Evolutionary conservation across 2,113 vertebrate genomes (phyloP), one percentile per base, ranked within the genome.

Genomic region (Camarhynchus parvulus): DNA sequence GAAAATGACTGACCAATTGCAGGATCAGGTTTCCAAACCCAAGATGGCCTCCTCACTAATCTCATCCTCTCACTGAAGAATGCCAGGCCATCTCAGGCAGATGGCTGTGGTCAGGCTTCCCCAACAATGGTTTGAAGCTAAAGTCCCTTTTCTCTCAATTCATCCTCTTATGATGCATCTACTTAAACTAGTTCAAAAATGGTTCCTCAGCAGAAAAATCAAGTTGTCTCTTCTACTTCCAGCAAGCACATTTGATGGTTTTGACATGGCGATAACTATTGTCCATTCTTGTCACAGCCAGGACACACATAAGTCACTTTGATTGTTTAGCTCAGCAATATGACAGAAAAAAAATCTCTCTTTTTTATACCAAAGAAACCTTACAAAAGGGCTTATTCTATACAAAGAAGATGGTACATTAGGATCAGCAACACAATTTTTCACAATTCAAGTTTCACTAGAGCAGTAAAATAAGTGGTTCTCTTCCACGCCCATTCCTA

Each of bases 261-360:
- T 63, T 90, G 69, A 93, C 90, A 79, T 30, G 55, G 69, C 33
- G 69, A 62, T 90, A 90, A 84, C 76, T 82, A 84, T 56, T 82
- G 92, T 82, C 92, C 62, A 47, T 66, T 89, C 44, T 58, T 84
- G 62, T 93, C 76, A 72, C 41, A 89, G 77, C 66, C 66, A 79
- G 76, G 67, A 84, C 46, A 66, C 49, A 47, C 9, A 11, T 61
- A 86, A 92, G 52, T 90, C 86, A 61, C 44, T 90, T 41, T 14
- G 73, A 95, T 78, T 31, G 28, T 90, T 92, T 78, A 92, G 89
- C 62, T 91, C 87, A 89, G 62, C 61, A 90, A 56, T 46, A 72
- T 30, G n/a, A 78, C 83, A 76, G 80, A 93, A 94, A 86, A 90
- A 77, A 52, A 68, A 58, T 92, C 14, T 83, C 25, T 68, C 23